Conservation (phyloP, 92 coral and sea anemone species). For the Umimayanthus chanpuru region DNA sequence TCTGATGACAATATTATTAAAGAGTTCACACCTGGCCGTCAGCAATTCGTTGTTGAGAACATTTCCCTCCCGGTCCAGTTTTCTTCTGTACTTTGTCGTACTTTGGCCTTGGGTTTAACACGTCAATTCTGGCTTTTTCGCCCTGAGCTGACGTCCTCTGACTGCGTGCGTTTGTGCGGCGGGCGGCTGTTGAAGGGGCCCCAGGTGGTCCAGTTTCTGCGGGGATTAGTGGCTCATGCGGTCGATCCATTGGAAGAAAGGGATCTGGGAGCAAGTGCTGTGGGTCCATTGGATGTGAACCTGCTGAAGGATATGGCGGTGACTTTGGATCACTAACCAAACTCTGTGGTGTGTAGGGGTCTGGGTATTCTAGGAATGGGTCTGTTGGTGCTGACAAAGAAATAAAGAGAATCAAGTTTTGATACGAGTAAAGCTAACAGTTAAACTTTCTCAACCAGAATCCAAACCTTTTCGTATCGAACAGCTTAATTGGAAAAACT, state of each 20-base stretch:
- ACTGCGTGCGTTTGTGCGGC: neutral
- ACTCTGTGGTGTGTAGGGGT: neutral
- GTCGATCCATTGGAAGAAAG: neutral
- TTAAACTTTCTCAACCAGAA: no score
- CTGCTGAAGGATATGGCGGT: neutral
- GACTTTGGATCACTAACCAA: neutral
- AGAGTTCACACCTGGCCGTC: slow-evolving; percentile 59
- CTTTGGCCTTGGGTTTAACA: slow-evolving; percentile 60
- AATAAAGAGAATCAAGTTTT: neutral
- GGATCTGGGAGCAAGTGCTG: neutral
- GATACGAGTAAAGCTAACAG: neutral
- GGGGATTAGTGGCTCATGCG: neutral
- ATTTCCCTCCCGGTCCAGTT: slow-evolving; percentile 52
- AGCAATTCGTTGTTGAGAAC: slow-evolving; percentile 69
- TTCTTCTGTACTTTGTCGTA: slow-evolving; percentile 77
- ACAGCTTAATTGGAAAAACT: no score
- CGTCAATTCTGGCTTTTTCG: slow-evolving; percentile 43
- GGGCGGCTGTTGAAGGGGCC: neutral
- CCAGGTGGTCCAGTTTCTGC: neutral
- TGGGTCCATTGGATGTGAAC: neutral
- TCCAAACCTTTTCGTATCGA: no score
- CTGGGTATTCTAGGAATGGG: neutral
- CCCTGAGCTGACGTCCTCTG: slow-evolving; percentile 44
- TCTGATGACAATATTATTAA: neutral
- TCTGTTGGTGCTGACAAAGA: neutral